Evolutionary conservation across 2,888 invertebrate species (phyloP).

Genomic region (Hybos culiciformis): DNA sequence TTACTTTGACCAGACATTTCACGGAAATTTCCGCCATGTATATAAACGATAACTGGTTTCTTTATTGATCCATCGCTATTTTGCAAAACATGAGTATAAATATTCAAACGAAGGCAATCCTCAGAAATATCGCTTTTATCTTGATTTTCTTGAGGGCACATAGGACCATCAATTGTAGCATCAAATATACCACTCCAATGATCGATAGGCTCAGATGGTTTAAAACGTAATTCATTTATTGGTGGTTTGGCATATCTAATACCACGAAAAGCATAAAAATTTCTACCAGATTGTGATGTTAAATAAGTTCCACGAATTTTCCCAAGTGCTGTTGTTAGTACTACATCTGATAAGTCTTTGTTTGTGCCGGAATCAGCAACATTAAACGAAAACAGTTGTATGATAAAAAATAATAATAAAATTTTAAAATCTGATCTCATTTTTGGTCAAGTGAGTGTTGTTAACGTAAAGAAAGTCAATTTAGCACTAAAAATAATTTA

Average conservation of each 20-base stretch:
- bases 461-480: too few relatives aligned
- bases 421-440: too few relatives aligned
- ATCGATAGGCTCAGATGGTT: constrained; percentile 37
- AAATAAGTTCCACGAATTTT: constrained; percentile 31
- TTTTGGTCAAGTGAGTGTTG: too few relatives aligned
- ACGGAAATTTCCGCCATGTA: constrained; percentile 57
- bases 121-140: constrained; percentile 32
- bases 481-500: too few relatives aligned
- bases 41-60: constrained; percentile 49
- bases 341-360: constrained; percentile 30
- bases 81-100: constrained; percentile 37
- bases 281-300: constrained; percentile 27
- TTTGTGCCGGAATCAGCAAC: too few relatives aligned
- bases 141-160: constrained; percentile 38
- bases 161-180: constrained; percentile 44
- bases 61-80: constrained; percentile 22
- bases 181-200: constrained; percentile 40
- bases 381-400: too few relatives aligned
- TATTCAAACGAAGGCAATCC: constrained; percentile 45
- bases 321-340: constrained; percentile 30
- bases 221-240: constrained; percentile 26
- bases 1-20: constrained; percentile 44
- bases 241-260: constrained; percentile 34
- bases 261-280: constrained; percentile 34
- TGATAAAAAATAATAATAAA: too few relatives aligned